Evolutionary conservation across 2,888 invertebrate species (phyloP), one percentile per base, ranked within the genome.

Genomic region (Trichogramma dendrolimi): DNA sequence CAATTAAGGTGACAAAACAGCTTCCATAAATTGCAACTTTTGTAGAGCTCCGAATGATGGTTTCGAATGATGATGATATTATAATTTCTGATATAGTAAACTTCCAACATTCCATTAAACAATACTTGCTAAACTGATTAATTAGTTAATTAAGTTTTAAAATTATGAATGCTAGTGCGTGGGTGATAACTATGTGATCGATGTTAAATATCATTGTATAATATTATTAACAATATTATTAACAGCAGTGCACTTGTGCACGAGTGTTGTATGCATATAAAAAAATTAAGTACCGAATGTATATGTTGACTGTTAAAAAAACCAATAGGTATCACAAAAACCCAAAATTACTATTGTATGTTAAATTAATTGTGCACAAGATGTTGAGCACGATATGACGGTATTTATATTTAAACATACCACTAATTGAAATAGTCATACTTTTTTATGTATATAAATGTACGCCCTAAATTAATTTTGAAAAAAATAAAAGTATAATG

Each of bases 361-460:
- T 27, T 71, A 71, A 67, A 72, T 72, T 70, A 71, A 70, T 71
- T 68, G 71, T 73, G 73, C 75, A 75, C 74, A 73, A 72, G 70
- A 71, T 58, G 63, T 60, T 61, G 52, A 63, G 57, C 52, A 55
- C 60, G 61, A 57, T 27, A 27, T 66, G 58, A 62, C 69, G 70
- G 71, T 69, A 66, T 71, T 68, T 27, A 27, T 73, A 71, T 73
- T 73, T 73, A 67, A 67, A 71, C 71, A 74, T 69, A 67, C 69
- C 72, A 73, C 72, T 76, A 73, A 73, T 75, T 73, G 72, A 76
- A 73, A 75, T 71, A 74, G 74, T 73, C 72, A 73, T 73, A 78
- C 74, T 78, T 78, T 79, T 79, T 75, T 78, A 77, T 79, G 78
- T 79, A 78, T 77, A 78, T 78, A 77, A 76, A 78, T 79, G 78